Evolutionary conservation across 2,113 vertebrate species (phyloP).

Genomic region (Haliaeetus leucogaster): DNA sequence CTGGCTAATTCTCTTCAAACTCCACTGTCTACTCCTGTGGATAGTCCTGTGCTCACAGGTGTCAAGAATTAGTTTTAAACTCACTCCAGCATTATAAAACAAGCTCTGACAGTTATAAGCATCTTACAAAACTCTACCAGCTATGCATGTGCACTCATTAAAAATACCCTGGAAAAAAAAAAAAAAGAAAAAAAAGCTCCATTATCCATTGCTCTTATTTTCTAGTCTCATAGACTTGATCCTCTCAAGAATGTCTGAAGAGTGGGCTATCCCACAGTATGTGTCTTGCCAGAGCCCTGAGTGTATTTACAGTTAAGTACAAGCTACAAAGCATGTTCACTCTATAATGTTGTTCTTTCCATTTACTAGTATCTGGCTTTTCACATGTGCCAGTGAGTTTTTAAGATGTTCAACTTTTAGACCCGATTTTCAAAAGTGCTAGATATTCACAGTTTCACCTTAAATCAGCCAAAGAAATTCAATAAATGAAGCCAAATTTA

Average conservation of each 20-base stretch:
- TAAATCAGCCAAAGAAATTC: background rate
- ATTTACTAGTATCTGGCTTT: background rate
- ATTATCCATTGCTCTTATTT: background rate
- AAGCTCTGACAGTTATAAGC: background rate
- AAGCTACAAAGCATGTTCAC: background rate
- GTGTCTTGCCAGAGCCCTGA: background rate
- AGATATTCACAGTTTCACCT: background rate
- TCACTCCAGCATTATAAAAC: background rate
- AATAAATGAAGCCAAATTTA: background rate
- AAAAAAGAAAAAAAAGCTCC: background rate
- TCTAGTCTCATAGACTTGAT: background rate
- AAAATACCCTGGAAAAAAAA: background rate
- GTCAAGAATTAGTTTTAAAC: background rate
- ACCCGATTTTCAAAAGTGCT: background rate
- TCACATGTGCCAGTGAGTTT: background rate
- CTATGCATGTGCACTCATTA: background rate
- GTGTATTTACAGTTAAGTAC: background rate
- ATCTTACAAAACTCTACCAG: background rate
- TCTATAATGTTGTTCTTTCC: background rate
- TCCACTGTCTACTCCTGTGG: background rate
- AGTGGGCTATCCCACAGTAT: background rate
- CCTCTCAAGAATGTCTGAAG: background rate
- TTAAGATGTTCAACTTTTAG: background rate
- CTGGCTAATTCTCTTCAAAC: background rate
- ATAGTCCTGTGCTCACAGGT: background rate